Evolutionary conservation across 2,888 invertebrate species (phyloP).

Genomic region (Coelinius sp.): DNA sequence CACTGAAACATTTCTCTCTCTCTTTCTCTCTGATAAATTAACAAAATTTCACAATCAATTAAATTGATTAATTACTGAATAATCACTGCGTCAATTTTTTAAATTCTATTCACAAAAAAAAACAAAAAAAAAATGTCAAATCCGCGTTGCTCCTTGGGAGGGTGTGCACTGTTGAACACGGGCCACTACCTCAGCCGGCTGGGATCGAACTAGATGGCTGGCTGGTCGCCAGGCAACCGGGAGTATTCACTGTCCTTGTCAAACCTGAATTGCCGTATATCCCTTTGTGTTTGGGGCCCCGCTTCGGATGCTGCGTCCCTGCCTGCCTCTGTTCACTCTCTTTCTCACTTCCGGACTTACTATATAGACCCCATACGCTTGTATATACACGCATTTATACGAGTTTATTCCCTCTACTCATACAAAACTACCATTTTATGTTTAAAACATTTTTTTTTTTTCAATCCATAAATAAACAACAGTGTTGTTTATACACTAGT

Average conservation of each 20-base stretch:
- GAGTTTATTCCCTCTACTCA: background rate
- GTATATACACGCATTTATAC: background rate
- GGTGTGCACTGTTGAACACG: conserved; percentile 30
- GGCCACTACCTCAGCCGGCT: conserved; percentile 61
- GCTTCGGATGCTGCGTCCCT: background rate
- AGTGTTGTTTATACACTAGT: too few species aligned
- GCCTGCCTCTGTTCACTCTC: conserved; percentile 5
- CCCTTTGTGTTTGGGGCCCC: conserved; percentile 22
- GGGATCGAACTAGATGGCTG: conserved; percentile 70
- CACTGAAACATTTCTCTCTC: too few species aligned
- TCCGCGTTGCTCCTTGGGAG: conserved; percentile 32
- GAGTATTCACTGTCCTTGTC: conserved; percentile 46
- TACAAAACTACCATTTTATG: background rate
- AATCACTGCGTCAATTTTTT: background rate
- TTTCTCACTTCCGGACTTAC: conserved; percentile 37
- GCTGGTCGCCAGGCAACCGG: conserved; percentile 69
- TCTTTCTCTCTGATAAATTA: too few species aligned
- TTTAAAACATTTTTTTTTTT: background rate
- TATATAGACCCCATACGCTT: background rate
- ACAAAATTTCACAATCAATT: background rate
- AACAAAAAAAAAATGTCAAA: conserved; percentile 9
- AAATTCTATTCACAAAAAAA: background rate
- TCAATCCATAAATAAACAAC: background rate
- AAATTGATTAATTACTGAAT: background rate
- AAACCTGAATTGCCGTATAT: conserved; percentile 6